These are phyloP conservation scores for Aleadryas rufinucha DNA, from an alignment of 2,113 vertebrate species.

Conservation along the genomic window DNA sequence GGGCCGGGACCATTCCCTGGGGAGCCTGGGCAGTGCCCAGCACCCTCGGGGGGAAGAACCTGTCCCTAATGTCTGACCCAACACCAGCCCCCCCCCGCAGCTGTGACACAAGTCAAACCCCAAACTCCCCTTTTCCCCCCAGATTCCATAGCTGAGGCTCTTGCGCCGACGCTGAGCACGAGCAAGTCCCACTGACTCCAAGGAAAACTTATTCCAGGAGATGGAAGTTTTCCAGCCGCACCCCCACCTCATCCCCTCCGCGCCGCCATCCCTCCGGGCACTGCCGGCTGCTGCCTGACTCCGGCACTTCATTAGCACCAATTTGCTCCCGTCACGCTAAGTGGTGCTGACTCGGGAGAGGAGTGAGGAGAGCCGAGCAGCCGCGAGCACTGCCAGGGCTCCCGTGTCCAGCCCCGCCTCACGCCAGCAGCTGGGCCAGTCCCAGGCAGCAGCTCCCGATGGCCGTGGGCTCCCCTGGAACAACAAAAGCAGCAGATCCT, in stretches of 20 bases:
- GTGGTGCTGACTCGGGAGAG: neutral
- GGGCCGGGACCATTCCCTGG: neutral
- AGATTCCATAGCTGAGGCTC: neutral
- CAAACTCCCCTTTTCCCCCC: neutral
- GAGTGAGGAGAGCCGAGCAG: neutral
- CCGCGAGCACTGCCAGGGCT: neutral
- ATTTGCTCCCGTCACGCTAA: slow-evolving; percentile 54
- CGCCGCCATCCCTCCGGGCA: neutral
- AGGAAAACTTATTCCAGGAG: neutral
- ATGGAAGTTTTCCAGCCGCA: neutral
- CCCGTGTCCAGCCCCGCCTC: neutral
- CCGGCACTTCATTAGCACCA: slow-evolving; percentile 65
- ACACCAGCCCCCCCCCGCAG: neutral
- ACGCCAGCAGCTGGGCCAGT: fast-evolving
- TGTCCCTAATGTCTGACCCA: neutral
- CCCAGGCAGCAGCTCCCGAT: neutral
- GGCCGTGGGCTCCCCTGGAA: neutral
- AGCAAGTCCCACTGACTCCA: fast-evolving
- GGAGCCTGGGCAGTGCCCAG: neutral
- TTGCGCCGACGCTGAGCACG: fast-evolving
- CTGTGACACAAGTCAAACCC: neutral
- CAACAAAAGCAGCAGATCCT: neutral
- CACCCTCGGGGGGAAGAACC: neutral
- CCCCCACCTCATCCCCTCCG: neutral
- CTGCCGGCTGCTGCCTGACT: neutral